A percentile compares a stretch with the other conserved stretches of the same genome.
phyloP scores from a whole-genome alignment of 2,888 invertebrate genomes.

The Drosophila kambysellisi region DNA sequence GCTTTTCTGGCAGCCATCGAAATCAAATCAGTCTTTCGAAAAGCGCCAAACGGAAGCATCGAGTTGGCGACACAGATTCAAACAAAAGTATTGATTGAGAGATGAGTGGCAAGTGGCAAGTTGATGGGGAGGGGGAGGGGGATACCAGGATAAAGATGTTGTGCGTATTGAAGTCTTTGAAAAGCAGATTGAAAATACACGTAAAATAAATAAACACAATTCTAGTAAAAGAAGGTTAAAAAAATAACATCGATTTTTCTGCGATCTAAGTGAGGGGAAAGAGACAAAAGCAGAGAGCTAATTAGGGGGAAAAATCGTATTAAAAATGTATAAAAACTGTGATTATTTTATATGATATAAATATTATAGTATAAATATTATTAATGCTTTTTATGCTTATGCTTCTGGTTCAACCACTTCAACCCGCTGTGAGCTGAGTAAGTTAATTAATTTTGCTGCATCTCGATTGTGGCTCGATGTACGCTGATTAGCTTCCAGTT shows the following conservation, averaged over 20 bases:
- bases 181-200: not conserved
- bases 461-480: constrained; percentile 18
- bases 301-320: too few species aligned
- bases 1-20: constrained; percentile 4
- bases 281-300: too few species aligned
- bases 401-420: too few species aligned
- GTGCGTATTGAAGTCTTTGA: not conserved
- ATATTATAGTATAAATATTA: not conserved
- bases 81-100: not conserved
- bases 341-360: not conserved
- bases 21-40: constrained; percentile 12
- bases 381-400: not conserved
- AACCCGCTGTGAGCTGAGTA: constrained; percentile 10
- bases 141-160: not conserved
- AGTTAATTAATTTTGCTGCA: constrained; percentile 37
- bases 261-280: too few species aligned
- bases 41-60: constrained; percentile 22
- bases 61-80: not conserved
- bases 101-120: not conserved
- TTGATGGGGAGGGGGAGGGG: not conserved
- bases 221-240: not conserved
- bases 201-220: not conserved
- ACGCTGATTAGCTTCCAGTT: constrained; percentile 42
- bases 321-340: not conserved
- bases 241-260: too few species aligned